phyloP scores from a whole-genome alignment of 2,113 vertebrate genomes.

The Ancistrus triradiatus region DNA sequence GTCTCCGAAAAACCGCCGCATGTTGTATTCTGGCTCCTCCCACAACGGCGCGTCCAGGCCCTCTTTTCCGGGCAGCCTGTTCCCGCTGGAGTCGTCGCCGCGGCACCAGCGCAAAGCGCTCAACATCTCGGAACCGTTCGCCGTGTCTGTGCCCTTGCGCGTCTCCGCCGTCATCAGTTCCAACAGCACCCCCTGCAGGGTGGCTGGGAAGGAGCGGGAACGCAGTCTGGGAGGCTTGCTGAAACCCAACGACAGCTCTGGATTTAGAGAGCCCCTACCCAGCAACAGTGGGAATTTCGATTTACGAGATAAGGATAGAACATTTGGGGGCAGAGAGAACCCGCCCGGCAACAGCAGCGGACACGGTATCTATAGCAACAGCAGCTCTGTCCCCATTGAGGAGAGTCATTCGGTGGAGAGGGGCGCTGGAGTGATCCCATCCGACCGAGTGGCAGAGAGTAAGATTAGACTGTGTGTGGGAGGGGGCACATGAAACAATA shows the following conservation, averaged over 20 bases:
- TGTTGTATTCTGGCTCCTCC: constrained; percentile 83
- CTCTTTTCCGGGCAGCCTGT: constrained; percentile 80
- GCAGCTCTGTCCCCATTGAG: constrained; percentile 58
- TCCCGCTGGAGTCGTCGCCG: constrained; percentile 88
- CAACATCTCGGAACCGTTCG: constrained; percentile 95
- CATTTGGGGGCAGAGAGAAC: constrained; percentile 38
- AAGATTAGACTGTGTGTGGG: constrained; percentile 27
- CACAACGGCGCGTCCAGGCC: constrained; percentile 71
- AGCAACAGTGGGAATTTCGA: constrained; percentile 24
- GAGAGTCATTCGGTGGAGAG: constrained; percentile 54
- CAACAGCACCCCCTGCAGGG: constrained; percentile 89
- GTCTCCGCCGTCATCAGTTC: constrained; percentile 93
- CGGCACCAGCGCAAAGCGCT: constrained; percentile 88
- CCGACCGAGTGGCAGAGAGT: constrained; percentile 50
- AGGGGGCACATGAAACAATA: not conserved
- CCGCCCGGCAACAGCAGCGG: constrained; percentile 36
- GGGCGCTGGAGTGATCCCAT: constrained; percentile 39
- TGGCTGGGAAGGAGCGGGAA: constrained; percentile 75
- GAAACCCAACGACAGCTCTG: constrained; percentile 1
- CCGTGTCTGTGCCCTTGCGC: constrained; percentile 85
- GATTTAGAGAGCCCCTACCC: constrained; percentile 47
- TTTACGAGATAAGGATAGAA: constrained; percentile 37
- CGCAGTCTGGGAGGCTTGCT: constrained; percentile 59
- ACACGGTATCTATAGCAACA: constrained; percentile 46
- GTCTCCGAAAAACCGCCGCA: constrained; percentile 83